Evolutionary conservation across 2,113 vertebrate species (phyloP).

Genomic region (Cettia cetti): DNA sequence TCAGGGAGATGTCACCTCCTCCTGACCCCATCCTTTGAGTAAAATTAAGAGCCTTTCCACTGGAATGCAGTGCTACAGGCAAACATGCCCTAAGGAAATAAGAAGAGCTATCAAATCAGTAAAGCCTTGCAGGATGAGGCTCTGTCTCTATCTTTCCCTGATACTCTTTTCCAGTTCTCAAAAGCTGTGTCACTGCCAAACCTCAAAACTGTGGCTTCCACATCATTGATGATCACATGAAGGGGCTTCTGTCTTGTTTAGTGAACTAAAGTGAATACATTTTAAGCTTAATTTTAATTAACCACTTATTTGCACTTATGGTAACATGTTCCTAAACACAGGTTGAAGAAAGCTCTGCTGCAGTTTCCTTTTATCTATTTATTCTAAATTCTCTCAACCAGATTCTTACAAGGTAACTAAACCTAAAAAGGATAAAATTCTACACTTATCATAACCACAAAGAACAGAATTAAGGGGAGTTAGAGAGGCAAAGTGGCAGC

Average conservation of each 20-base stretch:
- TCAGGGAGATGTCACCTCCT: background rate
- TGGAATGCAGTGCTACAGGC: background rate
- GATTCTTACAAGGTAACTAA: background rate
- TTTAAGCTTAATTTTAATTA: background rate
- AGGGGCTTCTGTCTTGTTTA: background rate
- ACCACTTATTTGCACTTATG: background rate
- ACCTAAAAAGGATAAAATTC: background rate
- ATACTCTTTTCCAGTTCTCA: background rate
- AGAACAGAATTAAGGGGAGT: background rate
- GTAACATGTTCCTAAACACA: background rate
- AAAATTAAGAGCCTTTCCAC: slow-evolving; percentile 6
- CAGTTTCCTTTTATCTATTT: background rate
- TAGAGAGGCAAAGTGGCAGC: background rate
- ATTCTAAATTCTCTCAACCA: background rate
- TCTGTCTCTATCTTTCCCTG: background rate
- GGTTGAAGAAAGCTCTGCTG: background rate
- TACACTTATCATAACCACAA: background rate
- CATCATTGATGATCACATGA: background rate
- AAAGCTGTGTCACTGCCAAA: background rate
- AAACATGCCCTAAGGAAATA: background rate
- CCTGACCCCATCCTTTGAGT: background rate
- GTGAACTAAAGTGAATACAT: background rate
- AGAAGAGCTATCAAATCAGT: background rate
- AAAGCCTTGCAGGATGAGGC: background rate
- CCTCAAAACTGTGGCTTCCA: background rate